Conservation (phyloP, 1,140 invertebrate species). For the Hylaeus volcanicus region DNA sequence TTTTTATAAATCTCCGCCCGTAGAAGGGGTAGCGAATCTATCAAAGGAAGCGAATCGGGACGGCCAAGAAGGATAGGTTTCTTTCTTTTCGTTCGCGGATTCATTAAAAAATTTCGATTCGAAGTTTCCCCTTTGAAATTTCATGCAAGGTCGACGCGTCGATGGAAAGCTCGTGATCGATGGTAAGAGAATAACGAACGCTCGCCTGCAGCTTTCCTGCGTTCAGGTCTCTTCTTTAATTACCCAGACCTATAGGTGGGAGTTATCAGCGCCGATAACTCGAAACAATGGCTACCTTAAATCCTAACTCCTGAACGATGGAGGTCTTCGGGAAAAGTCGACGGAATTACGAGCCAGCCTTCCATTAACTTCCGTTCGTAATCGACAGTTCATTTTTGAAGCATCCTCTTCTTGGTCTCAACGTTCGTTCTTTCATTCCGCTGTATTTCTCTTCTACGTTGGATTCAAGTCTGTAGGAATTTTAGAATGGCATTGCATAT, state of each 20-base stretch:
- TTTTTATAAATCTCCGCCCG: too few species aligned
- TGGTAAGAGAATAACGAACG: conserved; percentile 49
- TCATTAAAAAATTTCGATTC: conserved; percentile 50
- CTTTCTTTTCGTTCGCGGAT: background rate
- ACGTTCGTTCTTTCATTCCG: background rate
- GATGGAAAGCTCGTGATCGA: conserved; percentile 30
- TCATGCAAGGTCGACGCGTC: conserved; percentile 24
- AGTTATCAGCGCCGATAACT: conserved; percentile 47
- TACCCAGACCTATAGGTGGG: conserved; percentile 38
- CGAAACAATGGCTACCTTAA: conserved; percentile 43
- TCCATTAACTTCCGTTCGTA: background rate
- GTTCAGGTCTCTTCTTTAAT: conserved; percentile 46
- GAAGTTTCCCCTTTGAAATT: conserved; percentile 19
- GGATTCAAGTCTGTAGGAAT: background rate
- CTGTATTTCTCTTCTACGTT: background rate
- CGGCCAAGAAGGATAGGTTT: background rate
- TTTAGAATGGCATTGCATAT: background rate
- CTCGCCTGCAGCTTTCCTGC: conserved; percentile 25
- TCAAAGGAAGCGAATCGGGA: background rate
- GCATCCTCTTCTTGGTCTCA: background rate
- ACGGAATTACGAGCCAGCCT: background rate
- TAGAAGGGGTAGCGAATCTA: background rate
- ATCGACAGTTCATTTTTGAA: conserved; percentile 18
- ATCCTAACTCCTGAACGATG: conserved; percentile 27
- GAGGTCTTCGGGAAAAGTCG: conserved; percentile 26